These are phyloP conservation scores for Chaenocephalus aceratus DNA, from an alignment of 2,113 vertebrate species.

Conservation along the genomic window DNA sequence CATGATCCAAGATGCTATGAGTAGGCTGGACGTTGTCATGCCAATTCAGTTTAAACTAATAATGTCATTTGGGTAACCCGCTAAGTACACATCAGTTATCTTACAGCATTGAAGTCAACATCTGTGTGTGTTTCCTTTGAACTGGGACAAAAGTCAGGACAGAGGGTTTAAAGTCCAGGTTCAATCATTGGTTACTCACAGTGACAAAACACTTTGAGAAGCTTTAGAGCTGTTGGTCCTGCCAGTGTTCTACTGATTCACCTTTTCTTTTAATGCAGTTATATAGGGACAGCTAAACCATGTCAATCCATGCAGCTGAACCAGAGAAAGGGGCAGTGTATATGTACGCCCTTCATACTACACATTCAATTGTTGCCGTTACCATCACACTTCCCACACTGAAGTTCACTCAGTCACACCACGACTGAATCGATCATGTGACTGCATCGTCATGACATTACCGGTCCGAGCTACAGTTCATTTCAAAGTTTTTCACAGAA, in stretches of 20 bases:
- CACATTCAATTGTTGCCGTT: no score
- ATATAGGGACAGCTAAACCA: no score
- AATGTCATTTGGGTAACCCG: neutral
- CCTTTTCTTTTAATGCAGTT: neutral
- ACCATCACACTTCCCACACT: no score
- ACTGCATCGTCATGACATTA: no score
- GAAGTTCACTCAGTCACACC: no score
- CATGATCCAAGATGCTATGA: neutral
- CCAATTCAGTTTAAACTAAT: neutral
- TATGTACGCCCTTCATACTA: no score
- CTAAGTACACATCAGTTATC: neutral
- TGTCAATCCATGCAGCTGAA: neutral
- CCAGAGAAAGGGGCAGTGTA: no score
- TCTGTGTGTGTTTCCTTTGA: neutral
- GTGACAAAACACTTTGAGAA: neutral
- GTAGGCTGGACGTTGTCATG: neutral
- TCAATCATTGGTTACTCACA: neutral
- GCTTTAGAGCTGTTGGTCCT: neutral
- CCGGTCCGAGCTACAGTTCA: no score
- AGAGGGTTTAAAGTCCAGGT: conserved; percentile 15
- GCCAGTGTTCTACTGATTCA: neutral
- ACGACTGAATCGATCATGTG: no score
- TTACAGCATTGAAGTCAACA: neutral
- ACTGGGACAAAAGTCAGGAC: conserved; percentile 39
- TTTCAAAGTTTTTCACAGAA: no score